A percentile compares a stretch with the other conserved stretches of the same genome.
Conservation (phyloP, 2,888 invertebrate species). For the Cataglyphis cursor region DNA sequence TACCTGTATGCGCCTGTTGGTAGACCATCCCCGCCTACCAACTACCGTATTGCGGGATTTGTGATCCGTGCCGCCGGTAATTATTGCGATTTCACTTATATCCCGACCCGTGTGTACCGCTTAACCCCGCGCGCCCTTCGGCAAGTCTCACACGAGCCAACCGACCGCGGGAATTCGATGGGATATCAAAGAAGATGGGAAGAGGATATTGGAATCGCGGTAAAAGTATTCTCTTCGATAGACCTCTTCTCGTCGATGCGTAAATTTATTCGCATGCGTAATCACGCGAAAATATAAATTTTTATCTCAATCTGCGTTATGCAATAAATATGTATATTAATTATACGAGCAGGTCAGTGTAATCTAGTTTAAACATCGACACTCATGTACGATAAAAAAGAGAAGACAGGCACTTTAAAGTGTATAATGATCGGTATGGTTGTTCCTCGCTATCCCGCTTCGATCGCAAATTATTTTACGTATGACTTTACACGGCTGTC, state of each 20-base stretch:
- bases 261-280: background rate
- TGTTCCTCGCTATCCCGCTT: slow-evolving; percentile 18
- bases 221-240: background rate
- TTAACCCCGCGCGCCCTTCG: slow-evolving; percentile 30
- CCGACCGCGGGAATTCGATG: slow-evolving; percentile 41
- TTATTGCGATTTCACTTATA: slow-evolving; percentile 79
- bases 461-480: slow-evolving; percentile 49
- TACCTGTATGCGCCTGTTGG: slow-evolving; percentile 79
- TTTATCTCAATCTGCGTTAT: background rate
- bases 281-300: background rate
- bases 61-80: slow-evolving; percentile 79
- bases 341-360: background rate
- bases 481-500: slow-evolving; percentile 32
- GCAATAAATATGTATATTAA: background rate
- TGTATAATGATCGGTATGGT: slow-evolving; percentile 17
- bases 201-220: slow-evolving; percentile 25
- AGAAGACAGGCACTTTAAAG: slow-evolving; percentile 18
- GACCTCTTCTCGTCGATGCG: background rate
- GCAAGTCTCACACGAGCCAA: background rate
- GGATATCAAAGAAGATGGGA: slow-evolving; percentile 2
- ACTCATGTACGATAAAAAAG: slow-evolving; percentile 6
- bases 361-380: background rate
- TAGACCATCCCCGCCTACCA: slow-evolving; percentile 76
- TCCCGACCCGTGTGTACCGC: slow-evolving; percentile 49
- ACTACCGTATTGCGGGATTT: slow-evolving; percentile 79